A percentile compares a stretch with the other conserved stretches of the same genome.
Evolutionary conservation across 1,140 invertebrate genomes (phyloP).

Genomic region (Bombus confusus): DNA sequence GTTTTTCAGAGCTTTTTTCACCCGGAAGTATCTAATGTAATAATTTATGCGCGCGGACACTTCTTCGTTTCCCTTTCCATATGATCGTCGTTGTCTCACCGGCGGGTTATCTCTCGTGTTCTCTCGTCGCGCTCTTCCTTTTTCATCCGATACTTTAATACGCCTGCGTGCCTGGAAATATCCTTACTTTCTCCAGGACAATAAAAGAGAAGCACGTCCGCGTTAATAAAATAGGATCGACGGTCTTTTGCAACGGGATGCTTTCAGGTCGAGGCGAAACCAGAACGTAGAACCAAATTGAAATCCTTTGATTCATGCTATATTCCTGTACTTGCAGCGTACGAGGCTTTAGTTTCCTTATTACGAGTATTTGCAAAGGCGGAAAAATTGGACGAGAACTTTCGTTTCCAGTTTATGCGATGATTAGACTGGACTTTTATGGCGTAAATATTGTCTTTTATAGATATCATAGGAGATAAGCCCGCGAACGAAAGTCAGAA

Average conservation of each 20-base stretch:
- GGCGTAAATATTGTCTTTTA: background rate
- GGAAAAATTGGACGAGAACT: background rate
- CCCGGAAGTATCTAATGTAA: background rate
- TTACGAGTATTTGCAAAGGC: background rate
- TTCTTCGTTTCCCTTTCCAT: constrained; percentile 5
- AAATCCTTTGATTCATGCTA: constrained; percentile 30
- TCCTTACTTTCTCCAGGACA: constrained; percentile 35
- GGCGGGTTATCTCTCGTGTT: constrained; percentile 16
- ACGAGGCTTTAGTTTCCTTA: background rate
- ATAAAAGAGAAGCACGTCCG: constrained; percentile 16
- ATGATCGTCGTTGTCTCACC: constrained; percentile 7
- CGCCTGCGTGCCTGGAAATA: constrained; percentile 1
- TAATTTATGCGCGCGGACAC: background rate
- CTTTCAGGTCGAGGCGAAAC: constrained; percentile 20
- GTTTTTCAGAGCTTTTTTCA: too few relatives aligned
- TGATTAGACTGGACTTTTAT: background rate
- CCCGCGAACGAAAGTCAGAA: background rate
- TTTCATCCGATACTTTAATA: constrained; percentile 2
- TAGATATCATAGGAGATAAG: background rate
- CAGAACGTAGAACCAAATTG: background rate
- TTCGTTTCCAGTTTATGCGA: background rate
- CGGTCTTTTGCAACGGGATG: constrained; percentile 6
- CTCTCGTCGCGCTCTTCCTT: background rate
- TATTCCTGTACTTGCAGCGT: background rate
- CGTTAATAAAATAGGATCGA: constrained; percentile 41